Evolutionary conservation across 2,797 vertebrate species (phyloP), one percentile per base, ranked within the genome.

Genomic region (Ammospiza maritima): DNA sequence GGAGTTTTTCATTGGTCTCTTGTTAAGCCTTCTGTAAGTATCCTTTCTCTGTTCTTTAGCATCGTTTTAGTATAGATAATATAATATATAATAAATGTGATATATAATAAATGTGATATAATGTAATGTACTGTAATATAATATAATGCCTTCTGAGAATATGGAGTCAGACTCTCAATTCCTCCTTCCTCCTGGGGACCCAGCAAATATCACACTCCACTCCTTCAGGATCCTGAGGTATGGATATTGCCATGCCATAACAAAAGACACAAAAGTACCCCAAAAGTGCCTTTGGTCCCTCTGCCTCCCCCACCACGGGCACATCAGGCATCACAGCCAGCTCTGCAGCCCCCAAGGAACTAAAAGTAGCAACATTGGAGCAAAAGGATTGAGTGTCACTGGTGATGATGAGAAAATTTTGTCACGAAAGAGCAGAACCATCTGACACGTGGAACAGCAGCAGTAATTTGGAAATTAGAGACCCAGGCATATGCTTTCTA

Each of bases 401-500:
- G 88, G 88, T 16, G 89, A 64, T 65, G 88, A 91, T 62, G 72
- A 87, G 92, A 93, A 96, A 94, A 74, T 67, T 96, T 91, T 91
- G 72, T 93, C 57, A 69, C 44, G 40, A 91, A 96, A 88, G 75
- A 90, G 42, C 82, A 91, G 92, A 94, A 89, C 69, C 92, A 89
- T 82, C 92, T 82, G 96, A 97, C 93, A 94, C 92, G 92, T 71
- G 77, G 90, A 97, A 90, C 88, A 93, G 89, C 85, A 96, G 72
- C 71, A 96, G 81, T 75, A 76, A 89, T 83, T 77, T 90, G 83
- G 96, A 96, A 97, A 97, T 94, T 48, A 96, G 96, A 96, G 94
- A 96, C 82, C 48, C 60, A 87, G 89, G 94, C 97, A 96, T 81
- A 96, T 75, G 96, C 92, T 96, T 95, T 92, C 97, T 97, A 98